Conservation (phyloP, 2,888 invertebrate genomes). For the Agriotes lineatus region DNA sequence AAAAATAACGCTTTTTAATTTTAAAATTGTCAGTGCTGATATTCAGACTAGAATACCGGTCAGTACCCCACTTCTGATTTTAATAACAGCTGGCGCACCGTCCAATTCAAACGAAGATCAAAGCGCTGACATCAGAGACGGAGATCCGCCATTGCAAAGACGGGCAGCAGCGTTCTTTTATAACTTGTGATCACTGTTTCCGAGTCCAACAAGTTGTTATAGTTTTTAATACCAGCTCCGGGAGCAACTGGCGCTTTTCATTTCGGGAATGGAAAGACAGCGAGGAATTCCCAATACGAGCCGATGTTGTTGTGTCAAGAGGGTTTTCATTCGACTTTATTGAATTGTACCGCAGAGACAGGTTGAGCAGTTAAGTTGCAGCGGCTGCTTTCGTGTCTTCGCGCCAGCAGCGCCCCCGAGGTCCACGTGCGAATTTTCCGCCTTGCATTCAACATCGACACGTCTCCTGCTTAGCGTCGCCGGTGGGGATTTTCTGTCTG, state of each 20-base stretch:
- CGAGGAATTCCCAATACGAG: conserved; percentile 20
- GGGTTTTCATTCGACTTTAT: conserved; percentile 35
- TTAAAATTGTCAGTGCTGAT: too few species aligned
- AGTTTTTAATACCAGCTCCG: too few species aligned
- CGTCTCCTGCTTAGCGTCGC: conserved; percentile 14
- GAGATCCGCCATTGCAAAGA: too few species aligned
- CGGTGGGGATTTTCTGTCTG: conserved; percentile 1
- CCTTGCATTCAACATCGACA: conserved; percentile 31
- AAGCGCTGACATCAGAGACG: too few species aligned
- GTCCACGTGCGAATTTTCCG: conserved; percentile 37
- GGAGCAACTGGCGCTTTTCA: not conserved
- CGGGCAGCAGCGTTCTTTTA: too few species aligned
- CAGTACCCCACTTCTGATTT: too few species aligned
- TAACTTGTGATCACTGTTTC: too few species aligned
- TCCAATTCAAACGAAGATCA: too few species aligned
- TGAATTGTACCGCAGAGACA: conserved; percentile 38
- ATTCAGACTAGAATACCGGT: too few species aligned
- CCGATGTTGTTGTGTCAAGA: conserved; percentile 31
- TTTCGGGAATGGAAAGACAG: conserved; percentile 6
- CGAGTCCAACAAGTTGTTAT: too few species aligned
- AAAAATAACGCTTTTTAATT: too few species aligned
- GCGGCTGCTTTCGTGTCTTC: conserved; percentile 28
- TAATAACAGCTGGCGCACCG: too few species aligned
- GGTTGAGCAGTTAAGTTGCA: conserved; percentile 28
- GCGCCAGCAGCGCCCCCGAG: conserved; percentile 30